Evolutionary conservation across 1,140 invertebrate species (phyloP).

Genomic region (Apis florea): DNA sequence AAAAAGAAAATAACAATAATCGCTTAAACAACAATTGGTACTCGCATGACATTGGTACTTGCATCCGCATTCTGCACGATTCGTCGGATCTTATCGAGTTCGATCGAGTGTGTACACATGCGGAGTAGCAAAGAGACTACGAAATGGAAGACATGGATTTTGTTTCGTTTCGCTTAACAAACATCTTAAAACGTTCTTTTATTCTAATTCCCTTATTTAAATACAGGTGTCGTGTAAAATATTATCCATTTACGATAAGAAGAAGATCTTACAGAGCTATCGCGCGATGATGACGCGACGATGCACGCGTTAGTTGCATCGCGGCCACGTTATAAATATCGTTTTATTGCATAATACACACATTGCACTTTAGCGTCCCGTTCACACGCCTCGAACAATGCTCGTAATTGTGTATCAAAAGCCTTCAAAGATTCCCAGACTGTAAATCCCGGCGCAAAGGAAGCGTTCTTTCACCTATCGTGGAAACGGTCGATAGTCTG

Average conservation of each 20-base stretch:
- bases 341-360: slow-evolving; percentile 80
- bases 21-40: slow-evolving; percentile 41
- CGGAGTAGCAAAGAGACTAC: slow-evolving; percentile 35
- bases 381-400: slow-evolving; percentile 52
- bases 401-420: not conserved
- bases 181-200: not conserved
- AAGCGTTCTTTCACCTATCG: not conserved
- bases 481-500: not conserved
- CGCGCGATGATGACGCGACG: slow-evolving; percentile 13
- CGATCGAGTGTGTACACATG: not conserved
- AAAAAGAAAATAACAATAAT: slow-evolving; percentile 9
- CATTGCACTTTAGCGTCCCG: slow-evolving; percentile 68
- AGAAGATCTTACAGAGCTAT: not conserved
- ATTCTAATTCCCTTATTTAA: not conserved
- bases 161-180: slow-evolving; percentile 44
- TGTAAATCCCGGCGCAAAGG: not conserved
- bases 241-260: not conserved
- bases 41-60: too few species aligned
- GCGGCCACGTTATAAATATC: slow-evolving; percentile 61
- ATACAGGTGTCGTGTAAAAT: slow-evolving; percentile 32
- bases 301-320: slow-evolving; percentile 56
- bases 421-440: not conserved
- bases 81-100: not conserved
- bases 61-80: not conserved
- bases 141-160: slow-evolving; percentile 78